Conservation (phyloP, 2,113 vertebrate species). For the Bubo scandiacus region DNA sequence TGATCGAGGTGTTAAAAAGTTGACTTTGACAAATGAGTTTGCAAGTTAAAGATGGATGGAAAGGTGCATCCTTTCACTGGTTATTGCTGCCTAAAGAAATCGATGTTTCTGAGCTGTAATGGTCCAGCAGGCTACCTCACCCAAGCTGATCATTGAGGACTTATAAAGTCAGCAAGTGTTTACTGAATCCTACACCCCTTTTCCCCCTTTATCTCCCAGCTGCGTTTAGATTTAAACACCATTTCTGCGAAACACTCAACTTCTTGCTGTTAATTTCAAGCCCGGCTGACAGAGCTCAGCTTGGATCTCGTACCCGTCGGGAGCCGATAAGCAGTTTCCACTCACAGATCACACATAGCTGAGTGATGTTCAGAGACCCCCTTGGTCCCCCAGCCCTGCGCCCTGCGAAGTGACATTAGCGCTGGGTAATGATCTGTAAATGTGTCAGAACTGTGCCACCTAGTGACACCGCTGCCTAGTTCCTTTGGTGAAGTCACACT, state of each 20-base stretch:
- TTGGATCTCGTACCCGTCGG: conserved; percentile 24
- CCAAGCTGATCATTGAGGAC: background rate
- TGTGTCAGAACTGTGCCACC: conserved; percentile 82
- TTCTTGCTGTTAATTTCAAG: conserved; percentile 57
- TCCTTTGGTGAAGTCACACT: conserved; percentile 70
- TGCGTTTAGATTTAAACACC: background rate
- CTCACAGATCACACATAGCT: conserved; percentile 58
- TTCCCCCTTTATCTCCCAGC: background rate
- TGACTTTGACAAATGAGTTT: background rate
- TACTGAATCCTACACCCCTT: background rate
- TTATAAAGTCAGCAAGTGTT: background rate
- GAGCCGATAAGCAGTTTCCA: conserved; percentile 32
- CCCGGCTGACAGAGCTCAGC: conserved; percentile 50
- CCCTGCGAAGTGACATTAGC: conserved; percentile 70
- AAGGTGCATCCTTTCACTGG: background rate
- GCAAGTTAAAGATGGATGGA: background rate
- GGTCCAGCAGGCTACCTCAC: background rate
- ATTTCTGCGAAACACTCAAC: background rate
- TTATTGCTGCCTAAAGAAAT: background rate
- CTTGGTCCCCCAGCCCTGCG: conserved; percentile 27
- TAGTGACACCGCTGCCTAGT: conserved; percentile 73
- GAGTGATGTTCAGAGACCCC: conserved; percentile 25
- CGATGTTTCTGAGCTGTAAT: rapidly evolving
- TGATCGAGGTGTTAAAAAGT: background rate
- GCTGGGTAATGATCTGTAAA: conserved; percentile 77